Evolutionary conservation across 2,113 vertebrate genomes (phyloP).

Genomic region (Neolamprologus devosi): DNA sequence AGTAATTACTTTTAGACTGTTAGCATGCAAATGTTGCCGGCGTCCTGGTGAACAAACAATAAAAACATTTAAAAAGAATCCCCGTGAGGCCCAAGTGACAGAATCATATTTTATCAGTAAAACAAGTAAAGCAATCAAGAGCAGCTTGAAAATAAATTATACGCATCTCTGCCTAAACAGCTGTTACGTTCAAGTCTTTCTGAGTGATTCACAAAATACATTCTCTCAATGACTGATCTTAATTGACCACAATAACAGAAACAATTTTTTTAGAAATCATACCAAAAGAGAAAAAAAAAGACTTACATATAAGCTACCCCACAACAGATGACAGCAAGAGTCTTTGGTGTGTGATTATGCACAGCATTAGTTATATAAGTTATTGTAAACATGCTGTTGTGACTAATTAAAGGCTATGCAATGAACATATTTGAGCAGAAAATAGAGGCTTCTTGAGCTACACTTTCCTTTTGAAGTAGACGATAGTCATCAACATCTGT

Average conservation of each 20-base stretch:
- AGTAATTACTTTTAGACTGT: background rate
- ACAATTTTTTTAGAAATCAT: background rate
- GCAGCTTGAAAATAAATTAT: slow-evolving; percentile 74
- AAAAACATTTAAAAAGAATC: slow-evolving; percentile 14
- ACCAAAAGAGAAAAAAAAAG: background rate
- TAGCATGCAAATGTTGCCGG: slow-evolving; percentile 4
- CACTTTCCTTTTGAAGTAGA: slow-evolving; percentile 67
- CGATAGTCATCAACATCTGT: slow-evolving; percentile 75
- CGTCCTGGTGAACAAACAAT: slow-evolving; percentile 7
- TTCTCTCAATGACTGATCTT: slow-evolving; percentile 64
- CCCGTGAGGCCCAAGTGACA: slow-evolving; percentile 19
- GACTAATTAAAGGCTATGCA: slow-evolving; percentile 36
- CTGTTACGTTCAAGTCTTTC: slow-evolving; percentile 68
- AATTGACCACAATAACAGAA: slow-evolving; percentile 24
- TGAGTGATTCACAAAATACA: slow-evolving; percentile 73
- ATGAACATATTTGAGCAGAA: background rate
- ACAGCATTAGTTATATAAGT: background rate
- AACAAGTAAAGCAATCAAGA: slow-evolving; percentile 43
- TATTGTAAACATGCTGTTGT: slow-evolving; percentile 45
- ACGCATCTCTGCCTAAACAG: slow-evolving; percentile 55
- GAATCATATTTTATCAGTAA: slow-evolving; percentile 25
- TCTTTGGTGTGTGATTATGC: background rate
- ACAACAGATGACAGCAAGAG: background rate
- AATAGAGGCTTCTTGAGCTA: background rate
- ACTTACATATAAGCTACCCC: background rate